Evolutionary conservation across 2,797 vertebrate genomes (phyloP).

Genomic region (Carduelis carduelis): DNA sequence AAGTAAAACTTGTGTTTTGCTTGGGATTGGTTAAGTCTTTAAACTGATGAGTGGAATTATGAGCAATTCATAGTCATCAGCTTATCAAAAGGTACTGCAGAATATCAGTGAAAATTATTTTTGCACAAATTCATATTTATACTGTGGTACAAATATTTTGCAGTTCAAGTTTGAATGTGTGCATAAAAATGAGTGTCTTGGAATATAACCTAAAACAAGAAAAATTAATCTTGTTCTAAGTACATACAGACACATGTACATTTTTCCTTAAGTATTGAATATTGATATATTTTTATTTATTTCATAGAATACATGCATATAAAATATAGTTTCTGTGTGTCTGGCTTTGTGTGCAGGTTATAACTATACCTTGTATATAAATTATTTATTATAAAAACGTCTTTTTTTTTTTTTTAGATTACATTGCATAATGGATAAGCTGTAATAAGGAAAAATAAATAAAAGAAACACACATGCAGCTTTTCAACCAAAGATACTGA

Average conservation of each 20-base stretch:
- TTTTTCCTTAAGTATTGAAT: neutral
- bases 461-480: constrained; percentile 40
- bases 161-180: neutral
- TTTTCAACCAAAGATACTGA: constrained; percentile 73
- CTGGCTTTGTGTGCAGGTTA: constrained; percentile 14
- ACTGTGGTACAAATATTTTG: neutral
- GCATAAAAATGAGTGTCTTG: neutral
- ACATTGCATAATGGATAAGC: constrained; percentile 60
- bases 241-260: neutral
- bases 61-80: neutral
- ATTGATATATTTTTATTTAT: neutral
- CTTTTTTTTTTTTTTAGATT: constrained; percentile 68
- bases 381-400: constrained; percentile 72
- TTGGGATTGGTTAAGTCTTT: neutral
- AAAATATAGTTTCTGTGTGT: constrained; percentile 38
- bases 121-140: neutral
- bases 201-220: neutral
- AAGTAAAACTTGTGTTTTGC: neutral
- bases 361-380: constrained; percentile 61
- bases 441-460: constrained; percentile 62
- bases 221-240: neutral
- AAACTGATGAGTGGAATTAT: neutral
- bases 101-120: neutral
- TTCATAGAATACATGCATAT: constrained; percentile 13
- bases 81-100: neutral